Evolutionary conservation across 2,888 invertebrate genomes (phyloP).

Genomic region (Sinelater perroti): DNA sequence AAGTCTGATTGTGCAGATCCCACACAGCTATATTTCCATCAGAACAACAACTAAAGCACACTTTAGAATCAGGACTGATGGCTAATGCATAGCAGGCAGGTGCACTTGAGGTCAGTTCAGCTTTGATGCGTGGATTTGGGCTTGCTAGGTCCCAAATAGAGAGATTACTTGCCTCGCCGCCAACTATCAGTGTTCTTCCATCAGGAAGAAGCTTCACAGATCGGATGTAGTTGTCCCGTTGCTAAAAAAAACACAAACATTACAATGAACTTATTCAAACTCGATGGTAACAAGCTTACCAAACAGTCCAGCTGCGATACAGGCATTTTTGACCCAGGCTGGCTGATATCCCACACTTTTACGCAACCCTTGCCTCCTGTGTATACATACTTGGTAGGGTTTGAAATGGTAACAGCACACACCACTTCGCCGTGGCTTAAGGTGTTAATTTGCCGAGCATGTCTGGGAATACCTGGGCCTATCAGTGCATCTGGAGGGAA

Average conservation of each 20-base stretch:
- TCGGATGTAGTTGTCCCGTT: slow-evolving; percentile 95
- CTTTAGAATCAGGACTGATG: slow-evolving; percentile 95
- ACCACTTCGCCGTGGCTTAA: slow-evolving; percentile 96
- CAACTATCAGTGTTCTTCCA: slow-evolving; percentile 93
- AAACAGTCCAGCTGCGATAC: slow-evolving; percentile 88
- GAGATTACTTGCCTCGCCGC: slow-evolving; percentile 94
- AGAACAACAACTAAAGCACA: slow-evolving; percentile 98
- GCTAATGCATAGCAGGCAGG: slow-evolving; percentile 98
- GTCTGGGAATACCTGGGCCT: slow-evolving; percentile 92
- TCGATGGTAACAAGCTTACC: slow-evolving; percentile 59
- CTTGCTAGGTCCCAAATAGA: slow-evolving; percentile 96
- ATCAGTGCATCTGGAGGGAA: slow-evolving; percentile 94
- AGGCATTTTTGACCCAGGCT: slow-evolving; percentile 79
- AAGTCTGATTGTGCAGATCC: slow-evolving; percentile 90
- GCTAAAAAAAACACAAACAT: slow-evolving; percentile 64
- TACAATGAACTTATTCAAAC: neutral
- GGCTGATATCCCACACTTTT: slow-evolving; percentile 84
- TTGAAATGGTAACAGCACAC: slow-evolving; percentile 94
- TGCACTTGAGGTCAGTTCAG: slow-evolving; percentile 88
- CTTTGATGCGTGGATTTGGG: slow-evolving; percentile 91
- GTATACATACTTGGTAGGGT: slow-evolving; percentile 90
- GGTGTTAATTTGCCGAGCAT: slow-evolving; percentile 88
- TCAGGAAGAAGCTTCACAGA: slow-evolving; percentile 95
- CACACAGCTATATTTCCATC: slow-evolving; percentile 98
- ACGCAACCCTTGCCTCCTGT: slow-evolving; percentile 97